phyloP scores from a whole-genome alignment of 2,113 vertebrate species.

The Seriola dumerili region DNA sequence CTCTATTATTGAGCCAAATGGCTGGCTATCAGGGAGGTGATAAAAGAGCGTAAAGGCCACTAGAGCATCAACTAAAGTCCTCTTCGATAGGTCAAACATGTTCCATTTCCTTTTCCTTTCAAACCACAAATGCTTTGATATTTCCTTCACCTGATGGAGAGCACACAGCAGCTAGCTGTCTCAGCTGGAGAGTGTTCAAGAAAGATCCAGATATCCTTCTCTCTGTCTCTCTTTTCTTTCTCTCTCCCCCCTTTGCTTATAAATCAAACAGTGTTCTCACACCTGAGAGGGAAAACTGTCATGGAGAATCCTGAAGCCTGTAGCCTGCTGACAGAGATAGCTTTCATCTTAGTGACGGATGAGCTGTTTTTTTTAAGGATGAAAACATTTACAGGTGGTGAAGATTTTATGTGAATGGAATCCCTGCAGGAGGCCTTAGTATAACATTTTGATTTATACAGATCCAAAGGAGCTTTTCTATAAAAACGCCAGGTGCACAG shows the following conservation, averaged over 20 bases:
- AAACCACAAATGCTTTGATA: constrained; percentile 32
- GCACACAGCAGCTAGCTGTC: constrained; percentile 7
- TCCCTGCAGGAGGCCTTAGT: neutral
- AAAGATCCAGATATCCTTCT: neutral
- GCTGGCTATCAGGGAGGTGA: constrained; percentile 7
- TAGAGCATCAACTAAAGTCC: constrained; percentile 8
- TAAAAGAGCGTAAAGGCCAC: constrained; percentile 16
- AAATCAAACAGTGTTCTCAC: constrained; percentile 35
- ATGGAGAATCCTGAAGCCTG: constrained; percentile 22
- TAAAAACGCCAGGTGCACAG: neutral
- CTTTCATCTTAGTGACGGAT: constrained; percentile 41
- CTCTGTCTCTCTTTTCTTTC: neutral
- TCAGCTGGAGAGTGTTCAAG: constrained; percentile 15
- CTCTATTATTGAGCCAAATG: constrained; percentile 10
- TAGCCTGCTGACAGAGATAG: constrained; percentile 16
- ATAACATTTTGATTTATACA: constrained; percentile 3
- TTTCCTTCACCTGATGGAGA: constrained; percentile 28
- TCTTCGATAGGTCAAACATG: constrained; percentile 11
- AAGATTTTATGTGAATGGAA: constrained; percentile 22
- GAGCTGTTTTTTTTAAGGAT: constrained; percentile 15
- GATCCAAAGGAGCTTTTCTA: constrained; percentile 23
- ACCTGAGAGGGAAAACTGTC: constrained; percentile 27
- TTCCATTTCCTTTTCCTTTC: constrained; percentile 25
- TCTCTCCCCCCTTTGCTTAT: constrained; percentile 3
- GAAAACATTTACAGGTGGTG: constrained; percentile 14